Percentiles rank a stretch among this genome's conserved stretches.
phyloP scores from a whole-genome alignment of 2,113 vertebrate species.

The Phaetusa simplex region DNA sequence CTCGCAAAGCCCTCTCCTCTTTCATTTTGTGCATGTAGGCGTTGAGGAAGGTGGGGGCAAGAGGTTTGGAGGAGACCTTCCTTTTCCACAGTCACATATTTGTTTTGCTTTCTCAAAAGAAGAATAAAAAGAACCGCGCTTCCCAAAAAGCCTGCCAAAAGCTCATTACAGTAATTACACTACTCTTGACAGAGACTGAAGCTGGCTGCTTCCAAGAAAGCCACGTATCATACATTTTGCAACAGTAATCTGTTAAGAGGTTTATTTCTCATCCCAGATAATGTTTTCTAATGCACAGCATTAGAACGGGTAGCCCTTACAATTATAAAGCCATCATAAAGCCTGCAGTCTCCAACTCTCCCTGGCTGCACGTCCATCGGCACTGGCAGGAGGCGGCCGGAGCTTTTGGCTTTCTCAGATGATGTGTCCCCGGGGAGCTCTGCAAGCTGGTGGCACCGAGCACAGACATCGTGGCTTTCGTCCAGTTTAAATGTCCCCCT shows the following conservation, averaged over 20 bases:
- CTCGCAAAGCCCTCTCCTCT: not conserved
- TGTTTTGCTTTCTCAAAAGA: not conserved
- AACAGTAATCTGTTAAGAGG: not conserved
- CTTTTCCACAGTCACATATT: not conserved
- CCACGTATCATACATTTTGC: not conserved
- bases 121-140: not conserved
- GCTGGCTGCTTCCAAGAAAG: not conserved
- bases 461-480: not conserved
- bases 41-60: not conserved
- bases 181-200: not conserved
- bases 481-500: fast-evolving
- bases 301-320: not conserved
- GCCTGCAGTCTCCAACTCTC: not conserved
- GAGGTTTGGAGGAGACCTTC: not conserved
- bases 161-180: conserved; percentile 20
- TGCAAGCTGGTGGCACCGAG: fast-evolving
- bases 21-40: not conserved
- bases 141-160: not conserved
- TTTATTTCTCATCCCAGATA: conserved; percentile 14
- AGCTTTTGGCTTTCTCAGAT: not conserved
- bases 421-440: fast-evolving
- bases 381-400: fast-evolving
- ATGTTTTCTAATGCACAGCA: not conserved
- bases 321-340: not conserved
- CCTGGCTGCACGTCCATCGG: fast-evolving